Evolutionary conservation across 2,888 invertebrate species (phyloP), one percentile per base, ranked within the genome.

Genomic region (Aphidoletes aphidimyza): DNA sequence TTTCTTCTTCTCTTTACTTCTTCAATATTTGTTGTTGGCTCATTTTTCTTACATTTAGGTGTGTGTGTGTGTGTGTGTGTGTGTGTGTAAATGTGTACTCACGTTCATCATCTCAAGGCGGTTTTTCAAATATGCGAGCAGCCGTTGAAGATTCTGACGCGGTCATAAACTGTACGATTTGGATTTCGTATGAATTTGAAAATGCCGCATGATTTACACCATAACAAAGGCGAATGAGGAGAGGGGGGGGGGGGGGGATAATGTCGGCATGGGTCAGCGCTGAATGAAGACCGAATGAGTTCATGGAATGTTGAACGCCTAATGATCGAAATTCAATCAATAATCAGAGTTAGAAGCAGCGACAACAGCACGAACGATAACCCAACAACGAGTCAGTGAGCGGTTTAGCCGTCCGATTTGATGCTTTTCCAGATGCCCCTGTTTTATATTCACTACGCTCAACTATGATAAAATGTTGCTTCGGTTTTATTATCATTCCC

Each of bases 261-360:
- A 26, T 11, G 54, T 22, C 54, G 26, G 5, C 26, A 6, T 22
- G 22, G 54, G 22, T 26, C 8, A 47, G 19, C 47, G 8, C 17
- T 22, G 5, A 30, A 69, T 26, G 8, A 69, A 69, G 34, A 26
- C 26, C 30, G 34, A 30, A 9, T n/a, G 0, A 69, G 69, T 69
- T 69, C 69, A 69, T 69, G 69, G 69, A 69, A 69, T 69, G 69
- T 69, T 69, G 69, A 69, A 69, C 37, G 81, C 81, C 81, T 81
- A 81, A 81, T 81, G 81, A 81, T 81, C n/a, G 81, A 81, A 81
- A 81, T 81, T 81, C 37, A 37, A 81, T 81, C 37, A 81, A 37
- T 81, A 81, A 1, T 36, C 1, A 36, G 34, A 34, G 17, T n/a
- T n/a, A n/a, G n/a, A n/a, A 45, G 45, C 45, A 11, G 14, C 45